A percentile compares a stretch with the other conserved stretches of the same genome.
phyloP scores from a whole-genome alignment of 1,140 invertebrate species.

The Belonocnema kinseyi region DNA sequence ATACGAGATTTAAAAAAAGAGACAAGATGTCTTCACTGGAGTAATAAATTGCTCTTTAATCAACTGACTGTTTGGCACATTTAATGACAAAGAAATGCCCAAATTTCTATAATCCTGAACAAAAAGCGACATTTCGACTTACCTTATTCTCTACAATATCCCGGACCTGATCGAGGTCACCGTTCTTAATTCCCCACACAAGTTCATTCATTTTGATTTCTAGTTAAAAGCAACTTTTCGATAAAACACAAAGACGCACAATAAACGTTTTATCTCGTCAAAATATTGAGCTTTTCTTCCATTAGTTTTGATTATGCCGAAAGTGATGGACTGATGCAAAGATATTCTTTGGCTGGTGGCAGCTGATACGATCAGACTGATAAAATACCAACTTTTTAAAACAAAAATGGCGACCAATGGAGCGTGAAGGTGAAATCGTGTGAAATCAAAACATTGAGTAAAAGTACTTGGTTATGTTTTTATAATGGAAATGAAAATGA shows the following conservation, averaged over 20 bases:
- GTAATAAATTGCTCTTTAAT: too few species aligned
- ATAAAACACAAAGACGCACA: background rate
- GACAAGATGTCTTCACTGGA: too few species aligned
- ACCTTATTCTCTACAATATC: slow-evolving; percentile 91
- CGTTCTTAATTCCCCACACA: slow-evolving; percentile 96
- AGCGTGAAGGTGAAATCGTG: too few species aligned
- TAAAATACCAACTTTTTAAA: too few species aligned
- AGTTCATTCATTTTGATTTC: slow-evolving; percentile 83
- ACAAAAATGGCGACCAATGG: too few species aligned
- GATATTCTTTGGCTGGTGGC: background rate
- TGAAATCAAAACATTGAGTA: too few species aligned
- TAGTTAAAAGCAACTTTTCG: slow-evolving; percentile 21
- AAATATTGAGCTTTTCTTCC: background rate
- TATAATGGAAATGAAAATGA: too few species aligned
- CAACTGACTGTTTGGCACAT: too few species aligned
- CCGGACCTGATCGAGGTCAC: slow-evolving; percentile 93
- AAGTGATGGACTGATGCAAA: too few species aligned
- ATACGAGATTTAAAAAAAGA: too few species aligned
- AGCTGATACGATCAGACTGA: background rate
- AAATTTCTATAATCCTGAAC: background rate
- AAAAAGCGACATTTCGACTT: slow-evolving; percentile 51
- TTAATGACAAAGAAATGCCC: background rate
- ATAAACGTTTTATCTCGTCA: background rate
- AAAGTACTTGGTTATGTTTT: too few species aligned
- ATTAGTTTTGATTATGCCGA: slow-evolving; percentile 13